phyloP scores from a whole-genome alignment of 2,113 vertebrate species.

The Symphodus melops region DNA sequence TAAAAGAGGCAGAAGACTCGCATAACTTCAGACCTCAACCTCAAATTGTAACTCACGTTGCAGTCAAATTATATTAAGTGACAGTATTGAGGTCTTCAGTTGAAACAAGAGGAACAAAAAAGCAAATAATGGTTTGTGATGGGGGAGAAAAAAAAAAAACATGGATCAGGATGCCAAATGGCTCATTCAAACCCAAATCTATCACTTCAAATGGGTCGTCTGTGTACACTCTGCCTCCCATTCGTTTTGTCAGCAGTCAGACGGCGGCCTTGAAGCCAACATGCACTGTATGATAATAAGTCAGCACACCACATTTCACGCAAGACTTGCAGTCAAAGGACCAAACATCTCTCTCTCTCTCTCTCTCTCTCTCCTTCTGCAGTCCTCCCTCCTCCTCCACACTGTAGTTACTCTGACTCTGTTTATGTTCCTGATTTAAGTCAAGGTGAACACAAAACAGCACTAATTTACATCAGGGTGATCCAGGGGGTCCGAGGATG shows the following conservation, averaged over 20 bases:
- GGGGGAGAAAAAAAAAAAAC: slow-evolving; percentile 37
- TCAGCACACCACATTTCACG: slow-evolving; percentile 69
- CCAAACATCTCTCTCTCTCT: slow-evolving; percentile 53
- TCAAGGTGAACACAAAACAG: slow-evolving; percentile 53
- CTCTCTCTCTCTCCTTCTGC: background rate
- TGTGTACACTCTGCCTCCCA: slow-evolving; percentile 52
- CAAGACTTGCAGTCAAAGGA: slow-evolving; percentile 70
- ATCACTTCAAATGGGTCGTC: slow-evolving; percentile 46
- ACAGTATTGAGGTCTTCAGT: slow-evolving; percentile 22
- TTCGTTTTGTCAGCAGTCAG: slow-evolving; percentile 59
- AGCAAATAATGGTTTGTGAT: background rate
- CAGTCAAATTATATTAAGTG: background rate
- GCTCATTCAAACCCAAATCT: slow-evolving; percentile 49
- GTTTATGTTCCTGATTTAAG: slow-evolving; percentile 44
- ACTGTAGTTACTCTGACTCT: slow-evolving; percentile 6
- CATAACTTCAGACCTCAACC: background rate
- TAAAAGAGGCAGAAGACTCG: slow-evolving; percentile 12
- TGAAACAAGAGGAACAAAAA: slow-evolving; percentile 19
- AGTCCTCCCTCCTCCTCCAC: slow-evolving; percentile 22
- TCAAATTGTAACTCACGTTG: slow-evolving; percentile 11
- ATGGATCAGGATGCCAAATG: slow-evolving; percentile 36
- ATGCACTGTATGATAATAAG: slow-evolving; percentile 70
- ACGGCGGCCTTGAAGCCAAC: slow-evolving; percentile 67
- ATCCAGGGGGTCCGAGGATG: background rate
- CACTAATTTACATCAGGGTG: slow-evolving; percentile 44